Conservation (phyloP, 2,888 invertebrate genomes). For the Pachymerium ferrugineum region DNA sequence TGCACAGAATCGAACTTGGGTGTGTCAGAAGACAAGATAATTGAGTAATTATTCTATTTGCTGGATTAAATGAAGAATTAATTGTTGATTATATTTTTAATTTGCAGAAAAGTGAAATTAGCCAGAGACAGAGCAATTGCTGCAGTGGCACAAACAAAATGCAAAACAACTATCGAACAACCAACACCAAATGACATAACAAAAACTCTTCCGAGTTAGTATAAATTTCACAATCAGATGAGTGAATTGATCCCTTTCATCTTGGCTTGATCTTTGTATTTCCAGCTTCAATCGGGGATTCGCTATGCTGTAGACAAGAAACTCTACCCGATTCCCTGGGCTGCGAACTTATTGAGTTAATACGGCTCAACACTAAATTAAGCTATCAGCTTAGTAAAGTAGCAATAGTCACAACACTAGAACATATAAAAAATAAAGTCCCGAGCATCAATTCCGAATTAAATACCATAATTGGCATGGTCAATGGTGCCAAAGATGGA, state of each 20-base stretch:
- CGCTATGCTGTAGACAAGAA: background rate
- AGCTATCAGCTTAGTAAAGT: constrained; percentile 19
- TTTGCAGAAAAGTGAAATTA: background rate
- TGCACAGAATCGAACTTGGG: background rate
- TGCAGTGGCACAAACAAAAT: background rate
- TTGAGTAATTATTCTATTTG: background rate
- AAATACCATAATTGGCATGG: constrained; percentile 22
- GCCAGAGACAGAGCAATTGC: background rate
- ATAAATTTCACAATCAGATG: background rate
- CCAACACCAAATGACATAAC: background rate
- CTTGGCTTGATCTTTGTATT: background rate
- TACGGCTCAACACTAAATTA: constrained; percentile 20
- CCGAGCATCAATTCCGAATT: constrained; percentile 11
- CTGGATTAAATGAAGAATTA: background rate
- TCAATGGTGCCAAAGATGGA: constrained; percentile 10
- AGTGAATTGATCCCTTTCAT: too few species aligned
- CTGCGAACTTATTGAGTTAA: constrained; percentile 21
- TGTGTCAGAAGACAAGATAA: background rate
- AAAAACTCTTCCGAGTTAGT: background rate
- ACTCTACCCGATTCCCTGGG: constrained; percentile 10
- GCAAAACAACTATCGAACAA: background rate
- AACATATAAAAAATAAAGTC: background rate
- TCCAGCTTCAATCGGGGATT: background rate
- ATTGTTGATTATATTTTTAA: background rate
- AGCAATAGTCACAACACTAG: background rate